Evolutionary conservation across 2,797 vertebrate genomes (phyloP).

Genomic region (Sebastolobus alascanus): DNA sequence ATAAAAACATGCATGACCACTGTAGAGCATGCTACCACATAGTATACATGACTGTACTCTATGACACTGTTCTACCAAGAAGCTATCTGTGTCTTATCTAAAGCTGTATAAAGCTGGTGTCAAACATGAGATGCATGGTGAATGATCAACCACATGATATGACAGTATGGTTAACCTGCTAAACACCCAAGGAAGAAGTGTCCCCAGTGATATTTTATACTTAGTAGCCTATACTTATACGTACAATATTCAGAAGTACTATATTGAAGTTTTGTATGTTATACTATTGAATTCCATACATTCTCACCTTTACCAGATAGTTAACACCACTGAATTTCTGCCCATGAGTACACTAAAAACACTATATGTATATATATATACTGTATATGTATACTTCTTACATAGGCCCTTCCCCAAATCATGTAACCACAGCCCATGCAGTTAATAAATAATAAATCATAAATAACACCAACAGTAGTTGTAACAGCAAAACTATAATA

Average conservation of each 20-base stretch:
- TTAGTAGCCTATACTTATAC: background rate
- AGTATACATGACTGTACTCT: constrained; percentile 23
- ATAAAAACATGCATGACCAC: background rate
- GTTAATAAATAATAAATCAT: background rate
- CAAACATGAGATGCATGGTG: constrained; percentile 61
- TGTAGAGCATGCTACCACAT: background rate
- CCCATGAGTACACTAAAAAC: background rate
- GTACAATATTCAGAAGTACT: background rate
- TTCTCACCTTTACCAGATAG: background rate
- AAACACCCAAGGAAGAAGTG: constrained; percentile 21
- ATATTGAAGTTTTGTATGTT: background rate
- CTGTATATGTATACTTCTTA: background rate
- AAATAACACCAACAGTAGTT: background rate
- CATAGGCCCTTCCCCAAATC: background rate
- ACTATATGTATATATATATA: no score
- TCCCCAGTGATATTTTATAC: constrained; percentile 2
- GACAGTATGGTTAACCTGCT: constrained; percentile 37
- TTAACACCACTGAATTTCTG: background rate
- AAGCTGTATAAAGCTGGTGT: constrained; percentile 61
- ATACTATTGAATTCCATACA: background rate
- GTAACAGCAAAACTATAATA: background rate
- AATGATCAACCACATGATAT: constrained; percentile 70
- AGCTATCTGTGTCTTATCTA: constrained; percentile 65
- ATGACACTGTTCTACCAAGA: constrained; percentile 44
- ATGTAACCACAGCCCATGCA: background rate